Conservation (phyloP, 2,113 vertebrate genomes). For the Trichechus manatus region DNA sequence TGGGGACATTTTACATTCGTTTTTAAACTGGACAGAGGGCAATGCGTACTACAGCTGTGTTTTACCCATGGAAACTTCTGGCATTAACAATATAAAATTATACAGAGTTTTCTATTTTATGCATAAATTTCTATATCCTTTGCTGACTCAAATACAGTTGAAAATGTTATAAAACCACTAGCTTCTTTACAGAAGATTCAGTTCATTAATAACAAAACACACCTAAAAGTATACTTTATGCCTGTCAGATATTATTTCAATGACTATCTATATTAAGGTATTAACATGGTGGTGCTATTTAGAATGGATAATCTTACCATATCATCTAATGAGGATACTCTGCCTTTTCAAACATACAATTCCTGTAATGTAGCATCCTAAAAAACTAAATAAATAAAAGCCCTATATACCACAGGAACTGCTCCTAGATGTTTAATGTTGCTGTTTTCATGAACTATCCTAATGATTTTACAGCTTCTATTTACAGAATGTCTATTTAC, state of each 20-base stretch:
- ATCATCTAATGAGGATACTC: not conserved
- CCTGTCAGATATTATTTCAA: not conserved
- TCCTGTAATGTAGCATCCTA: slow-evolving; percentile 15
- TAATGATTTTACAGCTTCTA: not conserved
- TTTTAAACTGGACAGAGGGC: not conserved
- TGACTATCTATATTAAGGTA: not conserved
- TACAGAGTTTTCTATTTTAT: slow-evolving; percentile 7
- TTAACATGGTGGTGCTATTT: not conserved
- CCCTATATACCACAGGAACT: not conserved
- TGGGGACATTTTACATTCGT: not conserved
- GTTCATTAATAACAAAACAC: slow-evolving; percentile 35
- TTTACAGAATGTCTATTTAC: slow-evolving; percentile 26
- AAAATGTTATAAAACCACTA: not conserved
- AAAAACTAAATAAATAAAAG: not conserved
- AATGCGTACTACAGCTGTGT: not conserved
- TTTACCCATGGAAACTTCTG: not conserved
- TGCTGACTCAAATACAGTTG: slow-evolving; percentile 24
- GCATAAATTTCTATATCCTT: slow-evolving; percentile 7
- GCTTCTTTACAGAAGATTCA: slow-evolving; percentile 38
- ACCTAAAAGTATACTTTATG: not conserved
- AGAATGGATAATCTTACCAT: slow-evolving; percentile 5
- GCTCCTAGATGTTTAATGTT: not conserved
- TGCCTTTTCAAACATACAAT: not conserved
- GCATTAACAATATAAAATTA: slow-evolving; percentile 44
- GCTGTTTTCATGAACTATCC: not conserved